Evolutionary conservation across 2,888 invertebrate genomes (phyloP).

Genomic region (Melieria crassipennis): DNA sequence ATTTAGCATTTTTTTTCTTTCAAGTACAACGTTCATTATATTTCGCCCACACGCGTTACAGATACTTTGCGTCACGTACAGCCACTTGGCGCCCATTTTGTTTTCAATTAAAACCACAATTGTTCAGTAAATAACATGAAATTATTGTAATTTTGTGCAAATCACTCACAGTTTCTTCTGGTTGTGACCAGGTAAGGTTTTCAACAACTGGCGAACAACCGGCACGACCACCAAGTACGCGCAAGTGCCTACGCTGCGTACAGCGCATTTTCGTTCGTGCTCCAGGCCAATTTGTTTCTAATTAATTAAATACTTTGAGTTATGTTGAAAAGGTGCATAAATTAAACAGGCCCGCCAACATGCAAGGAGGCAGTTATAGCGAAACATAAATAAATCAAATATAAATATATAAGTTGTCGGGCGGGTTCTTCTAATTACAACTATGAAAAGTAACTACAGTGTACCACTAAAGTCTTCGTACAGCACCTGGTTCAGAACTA

Average conservation of each 20-base stretch:
- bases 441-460: no score
- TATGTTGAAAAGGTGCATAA: conserved; percentile 24
- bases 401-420: no score
- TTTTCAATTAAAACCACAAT: not conserved
- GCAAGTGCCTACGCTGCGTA: not conserved
- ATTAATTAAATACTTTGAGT: conserved; percentile 36
- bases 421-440: no score
- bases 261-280: conserved; percentile 13
- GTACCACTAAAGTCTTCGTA: no score
- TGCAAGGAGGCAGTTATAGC: no score
- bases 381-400: no score
- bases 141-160: conserved; percentile 3
- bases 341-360: conserved; percentile 1
- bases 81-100: not conserved
- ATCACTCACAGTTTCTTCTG: not conserved
- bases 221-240: not conserved
- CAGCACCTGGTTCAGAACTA: no score
- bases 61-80: no score
- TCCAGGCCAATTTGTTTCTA: conserved; percentile 25
- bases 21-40: no score
- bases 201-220: not conserved
- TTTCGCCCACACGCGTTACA: no score
- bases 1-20: no score
- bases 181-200: not conserved
- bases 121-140: not conserved